Evolutionary conservation across 2,888 invertebrate species (phyloP), one percentile per base, ranked within the genome.

Genomic region (Pyrrhia umbra): DNA sequence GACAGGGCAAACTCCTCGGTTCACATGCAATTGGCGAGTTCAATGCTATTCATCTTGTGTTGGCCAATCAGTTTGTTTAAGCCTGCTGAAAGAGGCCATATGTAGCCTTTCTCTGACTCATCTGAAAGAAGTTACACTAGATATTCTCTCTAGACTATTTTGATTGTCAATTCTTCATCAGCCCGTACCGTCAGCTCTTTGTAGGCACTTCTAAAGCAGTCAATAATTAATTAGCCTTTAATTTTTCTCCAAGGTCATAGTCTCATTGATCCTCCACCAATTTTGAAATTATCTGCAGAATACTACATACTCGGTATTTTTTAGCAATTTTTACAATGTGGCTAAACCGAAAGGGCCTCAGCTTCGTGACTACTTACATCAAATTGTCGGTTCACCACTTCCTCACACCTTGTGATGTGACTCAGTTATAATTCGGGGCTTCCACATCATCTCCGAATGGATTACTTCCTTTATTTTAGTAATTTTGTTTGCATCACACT

Each of bases 401-500:
- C 42, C 42, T n/a, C 21, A 68, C 65, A 43, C 34, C 47, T 42
- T n/a, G n/a, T 13, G 25, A 2, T 15, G 16, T 65, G 61, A 69
- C 15, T 69, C 61, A 30, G 18, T 43, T 8, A n/a, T 45, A 66
- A 66, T 66, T 61, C 61, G 39, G 30, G 49, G 68, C 9, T 59
- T 47, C 67, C 67, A 67, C 67, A 27, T 52, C 47, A 66, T 67
- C 47, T 43, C 23, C 25, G 30, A 25, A 66, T 65, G 30, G n/a
- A 57, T 67, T 47, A 27, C 59, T 54, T 60, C 65, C 65, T 30
- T 30, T 30, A 13, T 2, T 23, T 23, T 2, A 23, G 23, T 6
- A 4, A 23, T 23, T 2, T 23, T 23, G 13, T 13, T 30, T 30
- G 10, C 30, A 30, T 30, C 30, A 30, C 30, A 13, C 30, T 13